Evolutionary conservation across 2,113 vertebrate species (phyloP).

Genomic region (Pygoscelis antarcticus): DNA sequence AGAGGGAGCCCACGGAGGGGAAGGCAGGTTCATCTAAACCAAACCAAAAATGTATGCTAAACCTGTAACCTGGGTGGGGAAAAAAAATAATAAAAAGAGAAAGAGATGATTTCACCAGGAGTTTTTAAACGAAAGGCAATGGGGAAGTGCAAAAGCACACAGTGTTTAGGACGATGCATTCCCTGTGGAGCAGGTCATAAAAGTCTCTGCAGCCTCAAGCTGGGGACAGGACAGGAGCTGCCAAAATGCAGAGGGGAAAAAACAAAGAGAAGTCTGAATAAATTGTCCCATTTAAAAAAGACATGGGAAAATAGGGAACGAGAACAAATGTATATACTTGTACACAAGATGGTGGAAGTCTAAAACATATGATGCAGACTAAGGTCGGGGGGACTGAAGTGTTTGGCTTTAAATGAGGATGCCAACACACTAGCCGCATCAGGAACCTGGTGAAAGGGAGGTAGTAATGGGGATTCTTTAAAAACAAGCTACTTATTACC

Average conservation of each 20-base stretch:
- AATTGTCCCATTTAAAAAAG: background rate
- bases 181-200: background rate
- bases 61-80: background rate
- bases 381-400: background rate
- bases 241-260: background rate
- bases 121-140: background rate
- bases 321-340: background rate
- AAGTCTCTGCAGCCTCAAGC: background rate
- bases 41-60: background rate
- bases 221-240: background rate
- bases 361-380: background rate
- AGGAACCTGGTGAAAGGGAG: background rate
- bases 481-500: background rate
- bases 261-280: background rate
- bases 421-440: background rate
- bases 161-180: background rate
- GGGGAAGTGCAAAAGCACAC: background rate
- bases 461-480: background rate
- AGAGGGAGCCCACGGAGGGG: background rate
- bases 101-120: background rate
- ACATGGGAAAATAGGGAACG: background rate
- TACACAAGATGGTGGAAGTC: background rate
- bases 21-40: background rate
- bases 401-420: background rate
- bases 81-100: background rate